Evolutionary conservation across 2,113 vertebrate species (phyloP).

Genomic region (Vidua macroura): DNA sequence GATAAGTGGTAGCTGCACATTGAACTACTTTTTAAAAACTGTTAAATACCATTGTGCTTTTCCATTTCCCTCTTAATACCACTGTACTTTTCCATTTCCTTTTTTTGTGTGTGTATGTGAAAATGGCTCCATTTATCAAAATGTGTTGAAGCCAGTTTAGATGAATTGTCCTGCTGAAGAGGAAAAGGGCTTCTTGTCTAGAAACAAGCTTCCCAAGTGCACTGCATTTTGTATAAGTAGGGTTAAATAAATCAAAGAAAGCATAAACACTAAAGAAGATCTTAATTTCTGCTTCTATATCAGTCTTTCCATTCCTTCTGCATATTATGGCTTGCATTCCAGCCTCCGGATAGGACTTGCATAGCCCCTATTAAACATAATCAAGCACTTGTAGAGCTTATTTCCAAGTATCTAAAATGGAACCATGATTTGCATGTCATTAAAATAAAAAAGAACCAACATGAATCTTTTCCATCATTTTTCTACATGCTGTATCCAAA

Average conservation of each 20-base stretch:
- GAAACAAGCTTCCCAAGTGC: background rate
- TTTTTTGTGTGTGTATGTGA: background rate
- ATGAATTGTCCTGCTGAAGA: background rate
- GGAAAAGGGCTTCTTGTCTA: background rate
- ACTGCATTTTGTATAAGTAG: background rate
- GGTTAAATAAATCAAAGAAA: conserved; percentile 14
- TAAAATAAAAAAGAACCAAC: background rate
- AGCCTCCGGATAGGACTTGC: conserved; percentile 23
- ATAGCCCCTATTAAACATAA: conserved; percentile 22
- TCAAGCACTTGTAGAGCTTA: conserved; percentile 37
- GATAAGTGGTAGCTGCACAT: background rate
- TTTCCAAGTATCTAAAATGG: conserved; percentile 37
- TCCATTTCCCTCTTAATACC: background rate
- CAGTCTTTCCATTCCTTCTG: conserved; percentile 4
- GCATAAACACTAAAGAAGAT: background rate
- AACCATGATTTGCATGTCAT: conserved; percentile 27
- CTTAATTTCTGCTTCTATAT: conserved; percentile 45
- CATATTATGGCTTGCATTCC: background rate
- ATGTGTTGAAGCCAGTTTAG: background rate
- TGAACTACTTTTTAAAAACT: background rate
- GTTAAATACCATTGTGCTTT: background rate
- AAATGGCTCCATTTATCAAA: background rate
- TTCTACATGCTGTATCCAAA: background rate
- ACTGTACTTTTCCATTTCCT: background rate
- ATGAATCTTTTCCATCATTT: background rate